Base-by-base conservation (phyloP, 2,797 vertebrate species). In the Gymnoscopelus braueri region DNA sequence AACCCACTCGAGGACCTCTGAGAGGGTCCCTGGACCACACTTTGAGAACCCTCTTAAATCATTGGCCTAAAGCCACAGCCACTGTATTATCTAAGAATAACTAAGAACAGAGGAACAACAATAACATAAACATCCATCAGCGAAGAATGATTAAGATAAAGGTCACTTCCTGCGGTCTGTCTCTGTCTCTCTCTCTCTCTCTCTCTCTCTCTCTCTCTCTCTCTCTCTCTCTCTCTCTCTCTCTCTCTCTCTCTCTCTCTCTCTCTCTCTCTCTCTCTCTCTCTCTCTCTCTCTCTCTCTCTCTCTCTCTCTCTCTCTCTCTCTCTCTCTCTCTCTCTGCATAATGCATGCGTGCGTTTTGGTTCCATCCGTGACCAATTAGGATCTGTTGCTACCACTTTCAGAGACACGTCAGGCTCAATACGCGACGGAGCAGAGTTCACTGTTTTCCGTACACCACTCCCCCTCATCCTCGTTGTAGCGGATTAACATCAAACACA, bases 401-500 rank as follows among this genome's bases (percentile, higher is more conserved):
- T 80, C 35, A 67, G 69, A 85, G 68, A 82, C 80, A 82, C 69
- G 84, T 86, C 82, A 82, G 64, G 77, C 75, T 76, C 83, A 65
- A 74, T 73, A 70, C 69, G 61, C 67, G 35, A 8, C 35, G 7
- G 39, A 74, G 44, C 81, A 79, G 2, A 63, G 48, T 66, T 82
- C 71, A 78, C 49, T 63, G 78, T 87, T 74, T 7, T 79, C 69
- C 52, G 65, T 75, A 63, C 78, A 74, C 78, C 81, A 66, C 61
- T 56, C 12, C 35, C 35, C 5, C 4, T 39, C 35, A 8, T 8
- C 35, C 81, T 91, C 86, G 84, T 91, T 92, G 74, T 76, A 78
- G 60, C 74, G 77, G 67, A 92, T 93, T 91, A 92, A 55, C 82
- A 88, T 94, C 89, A 91, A 91, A 73, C 59, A 48, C 5, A n/a